Evolutionary conservation across 2,113 vertebrate genomes (phyloP), one percentile per base, ranked within the genome.

Genomic region (Brachionichthys hirsutus): DNA sequence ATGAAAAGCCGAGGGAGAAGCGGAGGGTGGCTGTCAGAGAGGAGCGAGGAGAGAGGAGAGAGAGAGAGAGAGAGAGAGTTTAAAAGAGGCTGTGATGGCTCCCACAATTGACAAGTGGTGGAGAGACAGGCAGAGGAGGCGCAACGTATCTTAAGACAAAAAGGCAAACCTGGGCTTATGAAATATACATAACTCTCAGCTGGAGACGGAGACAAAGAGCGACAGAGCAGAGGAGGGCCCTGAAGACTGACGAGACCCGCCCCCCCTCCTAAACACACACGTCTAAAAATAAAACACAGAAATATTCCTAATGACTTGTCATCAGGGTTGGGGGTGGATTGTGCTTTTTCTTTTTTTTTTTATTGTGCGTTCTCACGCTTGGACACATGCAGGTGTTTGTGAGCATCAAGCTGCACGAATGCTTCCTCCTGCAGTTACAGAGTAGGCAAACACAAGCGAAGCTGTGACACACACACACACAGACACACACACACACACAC

Each of bases 141-240:
- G 78, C 56, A 55, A 60, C 47, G 49, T 72, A 75, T 89, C 85
- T 73, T 71, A 74, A 80, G 80, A 89, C 82, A 89, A 88, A 87
- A 85, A 86, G 77, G 76, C 78, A n/a, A 84, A 82, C 84, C 79
- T 70, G 72, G 85, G 77, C 78, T 89, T 82, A 89, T 91, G 85
- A 91, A 89, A 89, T 89, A 89, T 87, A 90, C 87, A 90, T 88
- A 73, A 65, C 75, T 84, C 84, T 83, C 82, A 87, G 82, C 72
- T 66, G 81, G 73, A 89, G 85, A 78, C 70, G 73, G 62, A 85
- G 68, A 85, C 80, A 84, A 74, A 50, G 63, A 77, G 66, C 70
- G 57, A 83, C 62, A 74, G 74, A n/a, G n/a, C 67, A 77, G 70
- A 79, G 73, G 59, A 77, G 63, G 79, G 73, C 84, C 80, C 72